Percentiles rank a stretch among this genome's conserved stretches.
phyloP scores from a whole-genome alignment of 2,888 invertebrate species.

The Junonia oenone region DNA sequence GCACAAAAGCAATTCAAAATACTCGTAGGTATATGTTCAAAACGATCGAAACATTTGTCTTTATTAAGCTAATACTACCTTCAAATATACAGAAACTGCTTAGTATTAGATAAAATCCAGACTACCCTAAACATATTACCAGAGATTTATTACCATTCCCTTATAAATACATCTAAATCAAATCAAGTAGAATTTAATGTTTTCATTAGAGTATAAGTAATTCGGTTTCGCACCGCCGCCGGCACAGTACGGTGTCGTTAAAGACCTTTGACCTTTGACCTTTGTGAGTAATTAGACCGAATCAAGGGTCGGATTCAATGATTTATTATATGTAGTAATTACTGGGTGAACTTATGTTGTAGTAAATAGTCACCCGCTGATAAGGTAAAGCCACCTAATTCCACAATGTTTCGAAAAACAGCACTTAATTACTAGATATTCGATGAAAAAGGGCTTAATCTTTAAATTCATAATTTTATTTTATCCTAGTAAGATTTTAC shows the following conservation, averaged over 20 bases:
- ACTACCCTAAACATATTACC: not conserved
- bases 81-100: not conserved
- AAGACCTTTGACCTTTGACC: conserved; percentile 16
- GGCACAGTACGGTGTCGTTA: conserved; percentile 16
- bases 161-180: conserved; percentile 7
- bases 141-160: conserved; percentile 1
- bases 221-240: conserved; percentile 16
- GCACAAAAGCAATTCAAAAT: too few species aligned
- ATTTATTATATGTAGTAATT: conserved; percentile 22
- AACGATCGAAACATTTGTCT: too few species aligned
- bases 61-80: too few species aligned
- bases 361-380: too few species aligned
- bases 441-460: too few species aligned
- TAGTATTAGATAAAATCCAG: too few species aligned
- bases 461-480: too few species aligned
- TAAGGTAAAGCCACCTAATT: too few species aligned
- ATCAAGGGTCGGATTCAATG: conserved; percentile 11
- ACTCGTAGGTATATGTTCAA: too few species aligned
- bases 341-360: conserved; percentile 5
- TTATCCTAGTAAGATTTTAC: too few species aligned
- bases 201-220: conserved; percentile 10
- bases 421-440: too few species aligned
- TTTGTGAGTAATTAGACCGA: conserved; percentile 15
- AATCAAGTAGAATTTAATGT: not conserved
- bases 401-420: too few species aligned